Conservation (phyloP, 2,113 vertebrate genomes). For the Osmerus eperlanus region DNA sequence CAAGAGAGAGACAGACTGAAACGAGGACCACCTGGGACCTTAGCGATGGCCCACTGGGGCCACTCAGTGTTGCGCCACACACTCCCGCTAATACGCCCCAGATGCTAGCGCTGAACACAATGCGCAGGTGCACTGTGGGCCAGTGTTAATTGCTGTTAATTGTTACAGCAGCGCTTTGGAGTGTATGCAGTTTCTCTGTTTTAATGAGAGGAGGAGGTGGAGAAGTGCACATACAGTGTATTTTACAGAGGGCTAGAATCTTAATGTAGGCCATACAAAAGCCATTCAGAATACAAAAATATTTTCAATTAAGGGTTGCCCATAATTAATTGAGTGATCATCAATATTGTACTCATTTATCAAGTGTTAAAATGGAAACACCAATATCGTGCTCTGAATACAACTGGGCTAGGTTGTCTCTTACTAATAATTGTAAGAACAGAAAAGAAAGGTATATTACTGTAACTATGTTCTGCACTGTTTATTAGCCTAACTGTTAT, state of each 20-base stretch:
- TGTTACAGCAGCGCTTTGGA: slow-evolving; percentile 69
- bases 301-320: too few relatives aligned
- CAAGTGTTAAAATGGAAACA: too few relatives aligned
- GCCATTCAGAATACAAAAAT: too few relatives aligned
- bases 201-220: not conserved
- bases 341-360: too few relatives aligned
- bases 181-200: slow-evolving; percentile 35
- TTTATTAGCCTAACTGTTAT: too few relatives aligned
- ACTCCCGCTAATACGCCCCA: slow-evolving; percentile 60
- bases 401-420: too few relatives aligned
- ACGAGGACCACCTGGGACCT: slow-evolving; percentile 19
- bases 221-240: not conserved
- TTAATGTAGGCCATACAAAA: too few relatives aligned
- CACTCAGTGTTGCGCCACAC: slow-evolving; percentile 46
- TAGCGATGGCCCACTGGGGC: not conserved
- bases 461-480: too few relatives aligned
- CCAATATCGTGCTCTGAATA: too few relatives aligned
- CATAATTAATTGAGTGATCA: too few relatives aligned
- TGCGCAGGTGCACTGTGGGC: slow-evolving; percentile 67
- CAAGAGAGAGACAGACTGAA: slow-evolving; percentile 3
- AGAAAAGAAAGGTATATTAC: too few relatives aligned
- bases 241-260: not conserved
- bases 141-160: slow-evolving; percentile 79
- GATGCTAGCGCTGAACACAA: slow-evolving; percentile 55
- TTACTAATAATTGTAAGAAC: too few relatives aligned